Evolutionary conservation across 2,888 invertebrate species (phyloP).

Genomic region (Euphydryas editha): DNA sequence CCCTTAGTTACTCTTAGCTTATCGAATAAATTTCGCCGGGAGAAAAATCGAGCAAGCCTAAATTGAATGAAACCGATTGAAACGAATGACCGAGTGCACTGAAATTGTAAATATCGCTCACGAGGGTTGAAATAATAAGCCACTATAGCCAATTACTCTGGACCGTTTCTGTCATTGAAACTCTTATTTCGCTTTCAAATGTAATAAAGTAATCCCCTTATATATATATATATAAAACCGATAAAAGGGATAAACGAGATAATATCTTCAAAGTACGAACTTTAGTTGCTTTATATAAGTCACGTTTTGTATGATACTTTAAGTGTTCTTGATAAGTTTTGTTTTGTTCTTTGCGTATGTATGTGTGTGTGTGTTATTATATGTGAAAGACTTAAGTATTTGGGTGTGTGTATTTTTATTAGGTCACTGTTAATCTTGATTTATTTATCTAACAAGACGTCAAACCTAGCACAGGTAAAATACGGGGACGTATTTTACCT

Average conservation of each 20-base stretch:
- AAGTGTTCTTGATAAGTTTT: neutral
- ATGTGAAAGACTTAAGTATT: too few relatives aligned
- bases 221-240: constrained; percentile 2
- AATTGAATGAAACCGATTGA: constrained; percentile 41
- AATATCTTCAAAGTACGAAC: neutral
- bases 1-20: constrained; percentile 19
- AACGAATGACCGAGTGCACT: constrained; percentile 31
- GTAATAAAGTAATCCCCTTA: neutral
- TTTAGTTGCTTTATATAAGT: neutral
- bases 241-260: neutral
- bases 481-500: too few relatives aligned
- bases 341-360: neutral
- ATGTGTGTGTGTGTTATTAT: neutral
- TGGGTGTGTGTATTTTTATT: too few relatives aligned
- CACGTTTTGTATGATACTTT: neutral
- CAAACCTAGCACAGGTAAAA: too few relatives aligned
- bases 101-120: constrained; percentile 28
- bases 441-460: too few relatives aligned
- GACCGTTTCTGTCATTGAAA: constrained; percentile 9
- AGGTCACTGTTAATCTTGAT: too few relatives aligned
- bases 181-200: constrained; percentile 13
- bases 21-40: constrained; percentile 31
- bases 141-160: constrained; percentile 25
- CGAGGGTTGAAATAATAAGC: constrained; percentile 25
- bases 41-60: constrained; percentile 28